Evolutionary conservation across 2,888 invertebrate genomes (phyloP).

Genomic region (Cyrtodaria siliqua): DNA sequence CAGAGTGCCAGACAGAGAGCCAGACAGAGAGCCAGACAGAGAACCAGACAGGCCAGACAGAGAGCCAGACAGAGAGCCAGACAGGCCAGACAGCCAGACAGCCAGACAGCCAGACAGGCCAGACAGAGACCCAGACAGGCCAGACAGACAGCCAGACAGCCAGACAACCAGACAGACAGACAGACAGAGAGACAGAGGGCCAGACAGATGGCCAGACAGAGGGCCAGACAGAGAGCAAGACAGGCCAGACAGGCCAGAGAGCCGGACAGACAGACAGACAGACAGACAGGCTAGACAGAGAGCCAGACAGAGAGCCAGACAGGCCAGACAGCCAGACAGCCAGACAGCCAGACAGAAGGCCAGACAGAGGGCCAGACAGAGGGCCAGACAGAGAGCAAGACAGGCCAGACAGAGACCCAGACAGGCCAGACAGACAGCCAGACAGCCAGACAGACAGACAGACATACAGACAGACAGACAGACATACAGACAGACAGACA

Average conservation of each 20-base stretch:
- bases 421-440: conserved; percentile 20
- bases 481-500: conserved; percentile 11
- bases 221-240: too few species aligned
- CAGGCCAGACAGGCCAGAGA: too few species aligned
- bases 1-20: too few species aligned
- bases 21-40: conserved; percentile 18
- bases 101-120: conserved; percentile 15
- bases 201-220: too few species aligned
- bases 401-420: conserved; percentile 16
- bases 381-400: conserved; percentile 14
- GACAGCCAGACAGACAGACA: conserved; percentile 16
- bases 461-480: conserved; percentile 16
- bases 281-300: too few species aligned
- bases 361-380: conserved; percentile 14
- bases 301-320: conserved; percentile 3
- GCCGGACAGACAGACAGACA: too few species aligned
- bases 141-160: conserved; percentile 18
- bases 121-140: conserved; percentile 15
- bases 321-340: conserved; percentile 18
- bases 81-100: conserved; percentile 19
- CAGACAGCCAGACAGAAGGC: conserved; percentile 15
- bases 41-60: conserved; percentile 15
- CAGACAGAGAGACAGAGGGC: too few species aligned
- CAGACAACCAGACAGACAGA: conserved; percentile 1
- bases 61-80: conserved; percentile 14